These are phyloP conservation scores for Nemurella pictetii DNA, from an alignment of 2,888 invertebrate species.

Conservation along the genomic window DNA sequence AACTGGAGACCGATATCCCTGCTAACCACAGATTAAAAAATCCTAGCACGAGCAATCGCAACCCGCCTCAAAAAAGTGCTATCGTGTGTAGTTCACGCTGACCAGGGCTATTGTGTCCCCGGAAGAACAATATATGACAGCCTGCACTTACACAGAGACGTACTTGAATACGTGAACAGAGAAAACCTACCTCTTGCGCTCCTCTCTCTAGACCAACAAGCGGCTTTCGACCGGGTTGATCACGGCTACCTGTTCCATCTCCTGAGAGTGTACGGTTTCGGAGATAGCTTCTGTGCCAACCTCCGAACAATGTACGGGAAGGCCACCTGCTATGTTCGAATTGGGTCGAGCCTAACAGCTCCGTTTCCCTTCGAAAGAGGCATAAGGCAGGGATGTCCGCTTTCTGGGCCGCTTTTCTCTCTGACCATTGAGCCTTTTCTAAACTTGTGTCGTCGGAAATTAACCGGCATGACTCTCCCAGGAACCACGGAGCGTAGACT, in stretches of 20 bases:
- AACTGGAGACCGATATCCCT: conserved; percentile 31
- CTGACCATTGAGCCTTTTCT: neutral
- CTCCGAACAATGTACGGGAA: neutral
- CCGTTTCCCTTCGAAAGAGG: neutral
- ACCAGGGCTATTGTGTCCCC: conserved; percentile 14
- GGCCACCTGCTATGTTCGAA: neutral
- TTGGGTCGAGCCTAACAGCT: neutral
- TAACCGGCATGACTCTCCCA: neutral
- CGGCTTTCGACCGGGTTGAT: conserved; percentile 23
- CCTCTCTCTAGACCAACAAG: neutral
- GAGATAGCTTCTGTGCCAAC: neutral
- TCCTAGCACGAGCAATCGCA: too few species aligned
- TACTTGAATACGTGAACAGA: neutral
- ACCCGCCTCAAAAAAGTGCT: neutral
- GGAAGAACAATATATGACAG: conserved; percentile 10
- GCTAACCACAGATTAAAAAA: conserved; percentile 28
- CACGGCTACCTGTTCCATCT: conserved; percentile 26
- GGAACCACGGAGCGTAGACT: neutral
- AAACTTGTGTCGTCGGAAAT: neutral
- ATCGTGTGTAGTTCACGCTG: conserved; percentile 14
- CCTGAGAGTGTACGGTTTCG: neutral
- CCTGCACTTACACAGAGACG: conserved; percentile 9
- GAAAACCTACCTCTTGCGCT: neutral
- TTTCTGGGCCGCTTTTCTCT: too few species aligned
- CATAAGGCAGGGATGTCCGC: neutral